Evolutionary conservation across 92 coral and sea anemone genomes (phyloP), one percentile per base, ranked within the genome.

Genomic region (Bergia puertoricense): DNA sequence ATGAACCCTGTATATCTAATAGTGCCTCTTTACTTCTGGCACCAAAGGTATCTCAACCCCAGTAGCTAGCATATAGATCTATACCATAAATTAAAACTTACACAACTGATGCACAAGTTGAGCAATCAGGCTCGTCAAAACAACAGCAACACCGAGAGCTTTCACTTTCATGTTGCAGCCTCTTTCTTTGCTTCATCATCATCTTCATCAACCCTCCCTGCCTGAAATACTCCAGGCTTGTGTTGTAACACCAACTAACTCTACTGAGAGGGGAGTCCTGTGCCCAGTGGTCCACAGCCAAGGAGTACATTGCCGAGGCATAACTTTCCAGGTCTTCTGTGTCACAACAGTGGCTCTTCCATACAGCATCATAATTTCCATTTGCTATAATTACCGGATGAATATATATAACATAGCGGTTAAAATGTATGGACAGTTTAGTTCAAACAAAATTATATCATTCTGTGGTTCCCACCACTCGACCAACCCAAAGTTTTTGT

Each of bases 221-320:
- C 81, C 81, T 91, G 78, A 94, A 97, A 85, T 95, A 97, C 43
- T 94, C 98, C 86, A 79, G 45, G 74, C 93, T 89, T 11, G 82
- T 85, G 69, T 88, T 74, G 65, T 88, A 87, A 86, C 99, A 97
- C 99, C 99, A 97, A 80, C 92, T 95, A 5, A 96, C 94, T 51
- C 99, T 93, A 73, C 94, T 94, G 82, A 92, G 93, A 7, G 95
- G 95, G 85, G 96, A 89, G 82, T 94, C 95, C 45, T 91, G 90
- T 51, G 93, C 71, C 99, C 99, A 97, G 86, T 97, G 96, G 62
- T 89, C 71, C 42, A 92, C 94, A 41, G 98, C 99, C 56, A 97
- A 81, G 38, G 85, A 79, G 72, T 87, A 82, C 99, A 97, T 97
- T 43, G 98, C 97, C 23, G 89, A 51, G 14, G 99, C 96, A 92